phyloP scores from a whole-genome alignment of 1,140 invertebrate species.

The Drosophila setifemur region DNA sequence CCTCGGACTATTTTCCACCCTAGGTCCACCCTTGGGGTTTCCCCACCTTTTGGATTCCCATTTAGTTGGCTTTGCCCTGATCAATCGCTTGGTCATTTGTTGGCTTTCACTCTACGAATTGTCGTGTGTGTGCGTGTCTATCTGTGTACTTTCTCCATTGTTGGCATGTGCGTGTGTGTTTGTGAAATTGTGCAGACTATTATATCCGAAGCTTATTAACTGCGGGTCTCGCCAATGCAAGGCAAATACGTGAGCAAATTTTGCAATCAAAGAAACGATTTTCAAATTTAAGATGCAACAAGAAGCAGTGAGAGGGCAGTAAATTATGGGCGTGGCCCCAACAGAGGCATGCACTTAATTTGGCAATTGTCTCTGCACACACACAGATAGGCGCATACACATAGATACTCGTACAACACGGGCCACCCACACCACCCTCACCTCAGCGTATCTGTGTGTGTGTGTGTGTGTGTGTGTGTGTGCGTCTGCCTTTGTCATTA shows the following conservation, averaged over 20 bases:
- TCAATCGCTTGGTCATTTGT: conserved; percentile 61
- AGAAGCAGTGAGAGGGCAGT: not conserved
- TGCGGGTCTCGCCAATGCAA: conserved; percentile 51
- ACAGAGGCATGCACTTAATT: conserved; percentile 70
- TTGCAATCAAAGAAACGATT: conserved; percentile 69
- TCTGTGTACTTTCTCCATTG: not conserved
- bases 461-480: conserved; percentile 12
- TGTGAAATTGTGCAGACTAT: conserved; percentile 20
- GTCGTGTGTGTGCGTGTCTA: not conserved
- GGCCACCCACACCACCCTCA: not conserved
- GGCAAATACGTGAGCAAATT: conserved; percentile 69
- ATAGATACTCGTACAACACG: not conserved
- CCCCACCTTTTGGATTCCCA: not conserved
- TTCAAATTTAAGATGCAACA: conserved; percentile 66
- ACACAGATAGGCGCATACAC: conserved; percentile 15
- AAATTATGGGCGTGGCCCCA: conserved; percentile 6
- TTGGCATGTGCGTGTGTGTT: not conserved
- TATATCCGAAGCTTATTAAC: conserved; percentile 59
- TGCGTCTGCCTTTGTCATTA: conserved; percentile 64
- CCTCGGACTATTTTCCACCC: not conserved
- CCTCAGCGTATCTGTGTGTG: not conserved
- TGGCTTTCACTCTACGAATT: conserved; percentile 30
- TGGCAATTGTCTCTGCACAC: conserved; percentile 65
- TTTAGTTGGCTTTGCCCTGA: conserved; percentile 14
- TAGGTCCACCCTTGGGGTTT: not conserved